Base-by-base conservation (phyloP, 2,113 vertebrate genomes). In the Chaetodon auriga region DNA sequence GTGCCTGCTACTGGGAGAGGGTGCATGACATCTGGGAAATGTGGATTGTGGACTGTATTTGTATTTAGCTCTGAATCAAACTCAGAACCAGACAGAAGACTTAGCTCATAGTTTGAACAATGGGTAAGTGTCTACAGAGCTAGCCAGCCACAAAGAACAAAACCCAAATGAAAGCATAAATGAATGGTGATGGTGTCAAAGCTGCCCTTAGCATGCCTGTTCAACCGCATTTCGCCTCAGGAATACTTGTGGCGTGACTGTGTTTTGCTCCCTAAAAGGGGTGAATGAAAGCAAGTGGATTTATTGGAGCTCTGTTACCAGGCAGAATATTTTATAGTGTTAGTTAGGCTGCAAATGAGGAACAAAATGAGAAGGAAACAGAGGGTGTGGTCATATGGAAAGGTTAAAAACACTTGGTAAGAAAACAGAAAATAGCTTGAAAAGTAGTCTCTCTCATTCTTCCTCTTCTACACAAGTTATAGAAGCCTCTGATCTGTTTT, bases 1-100 rank as follows among this genome's bases (percentile, higher is more conserved):
- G 68, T 73, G 82, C 81, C 84, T 64, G 57, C 84, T 81, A 68
- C 80, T 82, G 75, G 63, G 21, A 62, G 58, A 74, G 53, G 36
- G 38, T 21, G 35, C 18, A 64, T n/a, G 30, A 15, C 69, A 70
- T 70, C 21, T 55, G 48, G 25, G 10, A 63, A 3, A 6, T 41
- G 51, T 18, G 69, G 73, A 83, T 83, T 68, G 61, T 71, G 68
- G 57, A 58, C 58, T 58, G 25, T 45, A 13, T 77, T 66, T 70
- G 76, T 51, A 54, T 70, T 49, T 21, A 66, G 41, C 23, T 68
- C 57, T 81, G 43, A 75, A 75, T 65, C 45, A 54, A 48, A 73
- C 48, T 45, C 54, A 43, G 10, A 72, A 19, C 38, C 54, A 84
- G 81, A 81, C 62, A 58, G 45, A 36, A 36, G 45, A 25, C 10